These are phyloP conservation scores for Danio choprae DNA, from an alignment of 2,797 vertebrate species.

Conservation along the genomic window DNA sequence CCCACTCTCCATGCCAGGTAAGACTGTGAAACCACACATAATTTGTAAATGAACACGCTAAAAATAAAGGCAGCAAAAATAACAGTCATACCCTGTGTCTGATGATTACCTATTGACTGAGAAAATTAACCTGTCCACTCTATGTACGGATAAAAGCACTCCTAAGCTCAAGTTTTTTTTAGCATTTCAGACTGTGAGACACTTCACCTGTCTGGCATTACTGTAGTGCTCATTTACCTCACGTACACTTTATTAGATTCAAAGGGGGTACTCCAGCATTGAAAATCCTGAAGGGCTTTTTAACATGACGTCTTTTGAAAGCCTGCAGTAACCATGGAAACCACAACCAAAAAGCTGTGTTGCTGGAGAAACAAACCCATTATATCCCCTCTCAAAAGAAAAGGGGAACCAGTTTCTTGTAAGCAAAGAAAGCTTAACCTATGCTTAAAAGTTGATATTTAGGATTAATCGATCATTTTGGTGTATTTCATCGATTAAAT, in stretches of 20 bases:
- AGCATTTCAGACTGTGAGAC: background rate
- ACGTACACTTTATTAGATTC: constrained; percentile 3
- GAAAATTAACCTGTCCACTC: background rate
- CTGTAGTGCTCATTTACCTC: background rate
- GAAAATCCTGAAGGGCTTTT: constrained; percentile 24
- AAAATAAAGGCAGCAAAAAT: background rate
- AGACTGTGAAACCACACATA: background rate
- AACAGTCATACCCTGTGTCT: background rate
- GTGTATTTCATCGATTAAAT: background rate
- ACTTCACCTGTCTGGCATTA: constrained; percentile 6
- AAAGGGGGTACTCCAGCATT: constrained; percentile 18
- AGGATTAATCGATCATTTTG: background rate
- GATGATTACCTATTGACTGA: background rate
- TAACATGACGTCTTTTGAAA: constrained; percentile 8
- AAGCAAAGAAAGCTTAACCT: background rate
- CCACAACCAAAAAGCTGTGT: constrained; percentile 11
- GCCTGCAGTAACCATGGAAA: constrained; percentile 30
- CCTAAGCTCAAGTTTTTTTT: background rate
- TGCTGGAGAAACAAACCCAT: constrained; percentile 16
- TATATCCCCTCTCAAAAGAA: constrained; percentile 16
- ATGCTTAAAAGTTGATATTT: background rate
- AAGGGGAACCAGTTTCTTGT: background rate
- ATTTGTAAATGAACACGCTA: background rate
- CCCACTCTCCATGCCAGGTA: background rate
- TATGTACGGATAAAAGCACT: background rate